Base-by-base conservation (phyloP, 2,888 invertebrate species). In the Ariolimax columbianus region DNA sequence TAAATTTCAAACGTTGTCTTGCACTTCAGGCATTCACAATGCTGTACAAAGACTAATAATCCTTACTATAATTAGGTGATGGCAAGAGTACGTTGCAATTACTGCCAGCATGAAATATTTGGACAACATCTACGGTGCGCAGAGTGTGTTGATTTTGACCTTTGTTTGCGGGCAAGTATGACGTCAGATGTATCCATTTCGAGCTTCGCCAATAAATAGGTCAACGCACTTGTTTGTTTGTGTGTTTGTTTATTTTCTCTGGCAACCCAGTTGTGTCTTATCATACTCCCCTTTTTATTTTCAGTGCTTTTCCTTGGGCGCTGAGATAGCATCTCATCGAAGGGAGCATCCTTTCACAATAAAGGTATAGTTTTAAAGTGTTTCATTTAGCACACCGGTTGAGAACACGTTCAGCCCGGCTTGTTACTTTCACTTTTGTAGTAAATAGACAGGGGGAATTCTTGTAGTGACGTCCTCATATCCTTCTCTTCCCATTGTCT, bases 101-200 rank as follows among this genome's bases (percentile, higher is more conserved):
- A 98, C 95, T 98, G 98, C 94, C 97, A 98, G 95, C 97, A 97
- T 95, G 97, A 98, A 95, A 97, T 98, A 90, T 96, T 96, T 90
- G 97, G 97, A 86, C 96, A 98, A 90, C 96, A 97, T 91, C 96
- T 98, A 82, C 97, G 97, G 95, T 98, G 98, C 95, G 96, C 96
- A 82, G 97, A 97, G 95, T 98, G 98, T 95, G 95, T 96, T 92
- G 97, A 98, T 95, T 97, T 98, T 95, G 97, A 98, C 96, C 96
- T 98, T 94, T 98, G 98, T 95, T 96, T 98, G 95, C 98, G 98
- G 97, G 98, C 97, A 96, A 96, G 96, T 95, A 88, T 92, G 91
- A 91, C 91, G 91, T 91, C 91, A 91, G 86, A 75, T 79, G 66
- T 66, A 77, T 72, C 87, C 68, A 82, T 79, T 30, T 80, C 72